Evolutionary conservation across 2,113 vertebrate species (phyloP).

Genomic region (Pluvialis apricaria): DNA sequence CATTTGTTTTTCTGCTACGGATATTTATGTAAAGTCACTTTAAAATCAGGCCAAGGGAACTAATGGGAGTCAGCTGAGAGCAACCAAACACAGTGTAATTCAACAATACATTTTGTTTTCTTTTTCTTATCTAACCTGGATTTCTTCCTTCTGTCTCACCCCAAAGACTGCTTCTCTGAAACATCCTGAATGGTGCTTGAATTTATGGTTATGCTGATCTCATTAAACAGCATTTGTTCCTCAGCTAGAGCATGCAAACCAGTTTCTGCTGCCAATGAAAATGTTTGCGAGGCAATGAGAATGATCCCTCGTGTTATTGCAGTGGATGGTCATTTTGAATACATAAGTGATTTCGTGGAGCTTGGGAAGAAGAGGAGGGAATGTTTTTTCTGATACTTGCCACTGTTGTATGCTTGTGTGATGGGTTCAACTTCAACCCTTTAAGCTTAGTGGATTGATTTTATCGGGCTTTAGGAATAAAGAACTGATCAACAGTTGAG

Average conservation of each 20-base stretch:
- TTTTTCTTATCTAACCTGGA: neutral
- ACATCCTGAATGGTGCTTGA: neutral
- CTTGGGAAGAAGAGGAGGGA: neutral
- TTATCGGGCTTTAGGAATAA: neutral
- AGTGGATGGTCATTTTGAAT: neutral
- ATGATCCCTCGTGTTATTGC: neutral
- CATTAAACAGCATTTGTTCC: neutral
- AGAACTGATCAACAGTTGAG: neutral
- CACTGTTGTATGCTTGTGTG: neutral
- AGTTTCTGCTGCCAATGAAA: neutral
- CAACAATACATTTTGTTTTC: neutral
- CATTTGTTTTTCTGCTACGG: neutral
- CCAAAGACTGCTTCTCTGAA: neutral
- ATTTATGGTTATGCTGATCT: neutral
- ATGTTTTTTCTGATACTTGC: neutral
- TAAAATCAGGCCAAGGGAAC: neutral
- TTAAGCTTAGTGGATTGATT: neutral
- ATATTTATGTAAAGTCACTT: neutral
- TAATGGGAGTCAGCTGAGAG: neutral
- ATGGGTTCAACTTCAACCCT: accelerated
- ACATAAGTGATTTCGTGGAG: neutral
- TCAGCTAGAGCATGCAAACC: neutral
- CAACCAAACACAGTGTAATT: neutral
- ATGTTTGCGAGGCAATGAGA: neutral
- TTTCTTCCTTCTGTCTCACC: neutral